Conservation (phyloP, 2,888 invertebrate species). For the Stenichneumon culpator region DNA sequence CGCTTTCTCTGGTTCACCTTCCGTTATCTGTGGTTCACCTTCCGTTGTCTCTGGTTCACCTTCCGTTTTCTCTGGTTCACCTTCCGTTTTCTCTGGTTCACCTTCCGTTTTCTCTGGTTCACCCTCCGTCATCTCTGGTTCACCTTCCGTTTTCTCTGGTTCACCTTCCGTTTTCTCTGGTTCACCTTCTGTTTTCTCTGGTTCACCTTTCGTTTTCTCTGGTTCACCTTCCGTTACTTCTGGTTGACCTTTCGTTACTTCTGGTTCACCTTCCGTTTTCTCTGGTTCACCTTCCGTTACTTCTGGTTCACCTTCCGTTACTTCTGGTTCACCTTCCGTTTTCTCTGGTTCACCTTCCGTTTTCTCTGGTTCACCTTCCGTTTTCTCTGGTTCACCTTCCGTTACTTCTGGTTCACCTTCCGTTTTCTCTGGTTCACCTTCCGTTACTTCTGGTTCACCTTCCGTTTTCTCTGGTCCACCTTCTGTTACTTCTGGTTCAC, state of each 20-base stretch:
- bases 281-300: neutral
- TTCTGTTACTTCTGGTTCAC: neutral
- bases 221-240: too few relatives aligned
- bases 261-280: neutral
- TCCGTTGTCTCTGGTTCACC: neutral
- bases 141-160: neutral
- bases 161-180: neutral
- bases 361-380: too few relatives aligned
- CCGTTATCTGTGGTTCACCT: slow-evolving; percentile 21
- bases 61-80: too few relatives aligned
- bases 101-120: neutral
- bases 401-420: neutral
- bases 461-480: slow-evolving; percentile 23
- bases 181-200: too few relatives aligned
- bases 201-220: neutral
- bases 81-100: slow-evolving; percentile 22
- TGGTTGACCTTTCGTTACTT: too few relatives aligned
- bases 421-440: slow-evolving; percentile 42
- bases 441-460: neutral
- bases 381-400: too few relatives aligned
- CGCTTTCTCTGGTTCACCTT: neutral
- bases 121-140: slow-evolving; percentile 11
- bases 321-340: too few relatives aligned
- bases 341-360: too few relatives aligned
- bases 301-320: neutral